Percentiles rank a stretch among this genome's conserved stretches.
phyloP scores from a whole-genome alignment of 2,113 vertebrate species.

The Eulemur macaco region DNA sequence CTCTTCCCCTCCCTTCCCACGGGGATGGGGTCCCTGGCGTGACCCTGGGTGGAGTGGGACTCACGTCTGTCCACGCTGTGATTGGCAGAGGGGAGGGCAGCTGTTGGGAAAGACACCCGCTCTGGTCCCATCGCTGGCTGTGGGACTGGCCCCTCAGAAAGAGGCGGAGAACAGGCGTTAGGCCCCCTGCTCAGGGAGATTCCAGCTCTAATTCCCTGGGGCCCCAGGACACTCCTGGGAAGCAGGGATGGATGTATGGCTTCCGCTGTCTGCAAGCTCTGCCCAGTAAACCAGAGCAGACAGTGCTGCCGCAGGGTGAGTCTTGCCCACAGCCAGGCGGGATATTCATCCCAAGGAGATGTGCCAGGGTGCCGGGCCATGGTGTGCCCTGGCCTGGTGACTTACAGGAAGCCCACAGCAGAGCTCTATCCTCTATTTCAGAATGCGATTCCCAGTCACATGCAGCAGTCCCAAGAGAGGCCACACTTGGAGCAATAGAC shows the following conservation, averaged over 20 bases:
- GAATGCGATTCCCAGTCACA: background rate
- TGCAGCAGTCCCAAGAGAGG: background rate
- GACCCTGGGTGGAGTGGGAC: background rate
- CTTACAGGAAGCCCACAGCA: accelerated
- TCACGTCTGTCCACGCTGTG: background rate
- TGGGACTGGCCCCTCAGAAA: background rate
- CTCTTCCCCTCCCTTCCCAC: background rate
- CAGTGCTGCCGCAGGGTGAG: background rate
- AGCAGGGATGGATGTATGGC: background rate
- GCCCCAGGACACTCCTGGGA: background rate
- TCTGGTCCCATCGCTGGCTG: background rate
- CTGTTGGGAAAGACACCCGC: background rate
- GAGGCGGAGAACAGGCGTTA: background rate
- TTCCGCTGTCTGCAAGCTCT: background rate
- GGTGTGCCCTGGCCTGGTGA: background rate
- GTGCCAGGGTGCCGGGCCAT: accelerated
- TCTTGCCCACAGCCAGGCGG: background rate
- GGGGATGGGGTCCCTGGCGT: background rate
- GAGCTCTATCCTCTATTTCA: background rate
- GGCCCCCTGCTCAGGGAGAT: background rate
- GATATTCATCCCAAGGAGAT: background rate
- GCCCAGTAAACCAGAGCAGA: background rate
- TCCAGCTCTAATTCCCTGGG: background rate
- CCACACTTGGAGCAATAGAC: background rate
- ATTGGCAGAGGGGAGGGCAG: background rate